These are phyloP conservation scores for Urosaurus nigricauda DNA, from an alignment of 2,797 vertebrate genomes.

Conservation along the genomic window DNA sequence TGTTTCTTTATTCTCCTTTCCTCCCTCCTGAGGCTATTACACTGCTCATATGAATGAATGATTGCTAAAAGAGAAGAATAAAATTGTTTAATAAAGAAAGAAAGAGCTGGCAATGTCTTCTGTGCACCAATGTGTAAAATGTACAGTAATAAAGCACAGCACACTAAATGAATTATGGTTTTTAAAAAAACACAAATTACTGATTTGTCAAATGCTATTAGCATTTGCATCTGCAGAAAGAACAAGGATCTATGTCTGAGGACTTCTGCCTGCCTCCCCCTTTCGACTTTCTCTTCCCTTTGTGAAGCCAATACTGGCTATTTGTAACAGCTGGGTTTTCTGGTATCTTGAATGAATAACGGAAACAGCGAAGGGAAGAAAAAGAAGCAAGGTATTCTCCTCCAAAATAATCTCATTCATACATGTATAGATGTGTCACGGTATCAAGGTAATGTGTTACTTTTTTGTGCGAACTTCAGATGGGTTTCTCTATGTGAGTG, in stretches of 20 bases:
- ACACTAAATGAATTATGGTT: conserved; percentile 78
- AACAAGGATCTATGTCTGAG: conserved; percentile 60
- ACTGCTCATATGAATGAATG: conserved; percentile 68
- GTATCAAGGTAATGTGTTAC: conserved; percentile 53
- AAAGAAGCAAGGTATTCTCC: conserved; percentile 40
- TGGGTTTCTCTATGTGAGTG: conserved; percentile 25
- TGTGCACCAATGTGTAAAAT: conserved; percentile 75
- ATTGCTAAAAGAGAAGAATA: conserved; percentile 69
- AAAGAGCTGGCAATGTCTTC: conserved; percentile 61
- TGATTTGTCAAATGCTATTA: conserved; percentile 79
- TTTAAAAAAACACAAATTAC: conserved; percentile 70
- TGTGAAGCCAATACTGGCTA: conserved; percentile 55
- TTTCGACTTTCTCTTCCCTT: conserved; percentile 33
- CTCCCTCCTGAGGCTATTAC: conserved; percentile 40
- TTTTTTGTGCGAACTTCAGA: conserved; percentile 57
- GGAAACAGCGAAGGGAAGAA: conserved; percentile 32
- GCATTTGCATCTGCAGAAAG: conserved; percentile 63
- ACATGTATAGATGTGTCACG: conserved; percentile 34
- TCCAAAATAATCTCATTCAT: conserved; percentile 54
- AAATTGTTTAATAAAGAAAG: conserved; percentile 66
- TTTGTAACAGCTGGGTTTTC: conserved; percentile 43
- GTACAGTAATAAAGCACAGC: conserved; percentile 75
- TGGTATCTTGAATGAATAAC: conserved; percentile 68
- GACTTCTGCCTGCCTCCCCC: conserved; percentile 42
- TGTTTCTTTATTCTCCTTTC: conserved; percentile 24